Base-by-base conservation (phyloP, 1,140 invertebrate genomes). In the Asobara japonica region DNA sequence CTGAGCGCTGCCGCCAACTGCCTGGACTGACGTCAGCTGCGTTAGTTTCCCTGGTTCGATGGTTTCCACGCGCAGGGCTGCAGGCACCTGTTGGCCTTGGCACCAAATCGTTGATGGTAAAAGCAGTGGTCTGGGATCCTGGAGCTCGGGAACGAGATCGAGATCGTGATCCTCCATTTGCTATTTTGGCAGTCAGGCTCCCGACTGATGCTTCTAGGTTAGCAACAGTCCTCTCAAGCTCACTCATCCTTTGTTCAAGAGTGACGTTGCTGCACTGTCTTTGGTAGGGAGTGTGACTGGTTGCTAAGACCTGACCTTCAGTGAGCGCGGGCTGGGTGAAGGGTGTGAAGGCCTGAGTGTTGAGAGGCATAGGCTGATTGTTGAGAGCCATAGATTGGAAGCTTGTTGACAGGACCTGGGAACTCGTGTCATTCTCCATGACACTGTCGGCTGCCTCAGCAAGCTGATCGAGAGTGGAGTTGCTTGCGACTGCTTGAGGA, bases 1-100 rank as follows among this genome's bases (percentile, higher is more conserved):
- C 22, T 25, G 4, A 30, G 41, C n/a, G 38, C 48, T 71, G 66
- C 48, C 64, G 27, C 0, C 64, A 25, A 29, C 36, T 27, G 61
- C 65, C 61, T 60, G 29, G 38, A 60, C n/a, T 65, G 56, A 31
- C 25, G 75, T 20, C 69, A 68, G 66, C 11, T 16, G 20, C 2
- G 5, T n/a, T 70, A 67, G 69, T 74, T 75, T 76, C 65, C 72
- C 73, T 31, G 64, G 31, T 56, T 61, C 10, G 31, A 8, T 41
- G 38, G 13, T 61, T 72, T 33, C 22, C n/a, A 71, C 0, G 3
- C 20, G n/a, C 66, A 75, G 6, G 76, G 73, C 51, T 51, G 20
- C 6, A 29, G 3, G 13, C 76, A 77, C 20, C 31, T 33, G 7
- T 33, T n/a, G 2, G 73, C 66, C n/a, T 31, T 64, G 1, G 41